Percentiles rank a stretch among this genome's conserved stretches.
Conservation (phyloP, 1,140 invertebrate species). For the Aphis gossypii region DNA sequence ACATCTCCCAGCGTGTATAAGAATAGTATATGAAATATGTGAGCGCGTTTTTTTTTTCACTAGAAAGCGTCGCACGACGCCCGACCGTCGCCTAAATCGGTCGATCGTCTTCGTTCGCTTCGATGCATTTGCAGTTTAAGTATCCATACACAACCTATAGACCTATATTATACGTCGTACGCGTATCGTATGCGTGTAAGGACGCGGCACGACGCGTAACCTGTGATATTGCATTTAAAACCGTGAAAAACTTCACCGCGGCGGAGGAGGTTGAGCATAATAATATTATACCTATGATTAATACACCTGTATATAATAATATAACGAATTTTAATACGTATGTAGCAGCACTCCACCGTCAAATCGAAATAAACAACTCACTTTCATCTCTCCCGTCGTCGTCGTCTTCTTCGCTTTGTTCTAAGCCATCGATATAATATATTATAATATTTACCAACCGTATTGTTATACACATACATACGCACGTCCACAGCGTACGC, state of each 20-base stretch:
- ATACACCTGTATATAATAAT: neutral
- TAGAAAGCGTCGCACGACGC: neutral
- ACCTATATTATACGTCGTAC: neutral
- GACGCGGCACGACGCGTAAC: neutral
- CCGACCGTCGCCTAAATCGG: neutral
- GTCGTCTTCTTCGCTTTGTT: slow-evolving; percentile 18
- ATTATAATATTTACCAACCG: neutral
- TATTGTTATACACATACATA: neutral
- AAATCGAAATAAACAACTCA: slow-evolving; percentile 38
- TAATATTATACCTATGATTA: neutral
- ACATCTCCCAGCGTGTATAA: neutral
- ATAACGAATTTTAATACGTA: neutral
- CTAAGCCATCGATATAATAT: neutral
- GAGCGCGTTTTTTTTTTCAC: neutral
- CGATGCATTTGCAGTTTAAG: neutral
- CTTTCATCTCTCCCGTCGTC: slow-evolving; percentile 45
- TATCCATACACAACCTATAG: neutral
- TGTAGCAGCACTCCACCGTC: neutral
- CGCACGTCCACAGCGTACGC: neutral
- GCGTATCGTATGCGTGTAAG: neutral
- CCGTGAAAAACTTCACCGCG: neutral
- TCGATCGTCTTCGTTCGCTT: neutral
- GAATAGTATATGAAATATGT: neutral
- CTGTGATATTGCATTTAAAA: neutral
- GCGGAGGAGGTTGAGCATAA: neutral